Conservation (phyloP, 2,797 vertebrate genomes). For the Chelmon rostratus region DNA sequence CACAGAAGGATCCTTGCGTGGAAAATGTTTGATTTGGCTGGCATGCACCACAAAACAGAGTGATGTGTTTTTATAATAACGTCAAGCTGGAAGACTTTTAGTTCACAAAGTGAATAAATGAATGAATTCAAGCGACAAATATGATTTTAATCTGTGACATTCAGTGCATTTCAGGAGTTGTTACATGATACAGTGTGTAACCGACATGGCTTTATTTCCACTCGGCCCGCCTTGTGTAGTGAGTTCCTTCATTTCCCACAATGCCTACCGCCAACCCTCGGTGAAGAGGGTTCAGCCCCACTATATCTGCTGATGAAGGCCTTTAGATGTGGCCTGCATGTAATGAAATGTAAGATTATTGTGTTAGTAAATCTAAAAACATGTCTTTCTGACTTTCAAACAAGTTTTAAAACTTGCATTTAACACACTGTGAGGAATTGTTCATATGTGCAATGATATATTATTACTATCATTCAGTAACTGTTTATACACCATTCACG, state of each 20-base stretch:
- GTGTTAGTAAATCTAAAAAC: too few species aligned
- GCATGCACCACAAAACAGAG: background rate
- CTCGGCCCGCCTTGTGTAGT: background rate
- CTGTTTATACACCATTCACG: background rate
- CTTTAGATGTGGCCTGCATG: background rate
- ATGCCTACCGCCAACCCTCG: background rate
- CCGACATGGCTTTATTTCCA: background rate
- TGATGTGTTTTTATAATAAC: constrained; percentile 10
- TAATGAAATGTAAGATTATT: too few species aligned
- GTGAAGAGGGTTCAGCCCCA: background rate
- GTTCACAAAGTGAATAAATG: background rate
- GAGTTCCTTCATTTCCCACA: background rate
- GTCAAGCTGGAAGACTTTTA: constrained; percentile 28
- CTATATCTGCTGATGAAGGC: too few species aligned
- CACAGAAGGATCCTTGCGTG: constrained; percentile 41
- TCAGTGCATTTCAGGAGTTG: background rate
- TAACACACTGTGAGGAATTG: too few species aligned
- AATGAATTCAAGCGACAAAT: constrained; percentile 2
- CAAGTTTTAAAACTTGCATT: too few species aligned
- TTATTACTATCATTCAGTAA: too few species aligned
- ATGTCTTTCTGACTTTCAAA: too few species aligned
- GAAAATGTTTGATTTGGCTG: constrained; percentile 47
- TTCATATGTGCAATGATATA: too few species aligned
- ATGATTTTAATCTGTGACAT: background rate
- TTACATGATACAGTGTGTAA: background rate